Conservation (phyloP, 2,888 invertebrate genomes). For the Drosophila niveifrons region DNA sequence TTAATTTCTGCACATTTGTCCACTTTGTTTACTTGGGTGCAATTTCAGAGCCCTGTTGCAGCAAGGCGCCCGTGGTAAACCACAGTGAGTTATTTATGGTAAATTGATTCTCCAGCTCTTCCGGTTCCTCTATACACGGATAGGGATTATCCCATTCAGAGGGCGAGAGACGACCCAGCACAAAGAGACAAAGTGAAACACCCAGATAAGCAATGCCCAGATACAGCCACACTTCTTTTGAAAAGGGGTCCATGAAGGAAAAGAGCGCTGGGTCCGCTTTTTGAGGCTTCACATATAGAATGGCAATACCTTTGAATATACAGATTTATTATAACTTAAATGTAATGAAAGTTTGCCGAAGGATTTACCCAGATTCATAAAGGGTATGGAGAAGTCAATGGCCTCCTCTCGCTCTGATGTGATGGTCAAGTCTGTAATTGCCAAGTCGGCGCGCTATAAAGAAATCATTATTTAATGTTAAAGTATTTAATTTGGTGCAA, state of each 20-base stretch:
- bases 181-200: constrained; percentile 88
- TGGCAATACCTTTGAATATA: constrained; percentile 90
- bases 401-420: constrained; percentile 94
- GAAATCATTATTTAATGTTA: background rate
- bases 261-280: constrained; percentile 94
- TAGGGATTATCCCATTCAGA: constrained; percentile 96
- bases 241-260: constrained; percentile 96
- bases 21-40: constrained; percentile 90
- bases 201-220: constrained; percentile 86
- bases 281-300: constrained; percentile 94
- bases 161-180: constrained; percentile 92
- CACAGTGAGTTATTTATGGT: constrained; percentile 93
- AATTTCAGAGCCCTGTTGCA: constrained; percentile 95
- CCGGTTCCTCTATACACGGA: constrained; percentile 93
- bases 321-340: background rate
- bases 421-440: constrained; percentile 95
- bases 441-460: constrained; percentile 91
- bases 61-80: constrained; percentile 93
- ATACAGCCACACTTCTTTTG: constrained; percentile 93
- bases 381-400: constrained; percentile 97
- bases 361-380: constrained; percentile 92
- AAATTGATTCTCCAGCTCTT: constrained; percentile 93
- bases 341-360: background rate
- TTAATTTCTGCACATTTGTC: background rate
- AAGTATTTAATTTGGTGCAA: background rate